Base-by-base conservation (phyloP, 2,113 vertebrate species). In the Gavia stellata region DNA sequence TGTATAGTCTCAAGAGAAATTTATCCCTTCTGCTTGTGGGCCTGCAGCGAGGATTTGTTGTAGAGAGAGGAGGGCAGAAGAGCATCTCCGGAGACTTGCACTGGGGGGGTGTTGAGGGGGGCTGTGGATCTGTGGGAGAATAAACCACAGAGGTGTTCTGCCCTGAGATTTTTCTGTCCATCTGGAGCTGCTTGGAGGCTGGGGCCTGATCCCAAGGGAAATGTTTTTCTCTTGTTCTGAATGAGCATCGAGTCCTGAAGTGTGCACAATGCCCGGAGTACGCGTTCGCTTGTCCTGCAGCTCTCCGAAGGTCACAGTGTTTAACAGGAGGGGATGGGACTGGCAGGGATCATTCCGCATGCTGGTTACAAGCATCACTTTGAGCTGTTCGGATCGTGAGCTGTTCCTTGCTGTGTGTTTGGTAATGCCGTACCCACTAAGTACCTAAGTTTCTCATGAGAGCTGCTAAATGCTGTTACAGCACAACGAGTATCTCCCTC, bases 171-270 rank as follows among this genome's bases (percentile, higher is more conserved):
- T 94, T 95, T 61, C 84, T 61, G 58, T 68, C 59, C 14, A 0
- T 77, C 90, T 61, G 67, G 40, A 85, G 36, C 85, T 88, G 42
- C 77, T 71, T 34, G 44, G 38, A 75, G 45, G 62, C 66, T 84
- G 65, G 40, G 33, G 21, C 17, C 47, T 38, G 78, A 93, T 86
- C 78, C 89, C 92, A 47, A 95, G 81, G 17, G 58, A 88, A 79
- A 47, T 24, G 38, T 53, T 62, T 73, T 55, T 78, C 63, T 73
- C 4, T 90, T 93, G 87, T 90, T 95, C 53, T 55, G 62, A 31
- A 4, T 47, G n/a, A 85, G 34, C 74, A 18, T n/a, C 0, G 2
- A 58, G 70, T 61, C 81, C 90, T 81, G 72, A 88, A 86, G 82
- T 4, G 5, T 86, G 93, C 84, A 77, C 3, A 92, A 58, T 20